phyloP scores from a whole-genome alignment of 2,888 invertebrate genomes.

The Ctenicera cuprea region DNA sequence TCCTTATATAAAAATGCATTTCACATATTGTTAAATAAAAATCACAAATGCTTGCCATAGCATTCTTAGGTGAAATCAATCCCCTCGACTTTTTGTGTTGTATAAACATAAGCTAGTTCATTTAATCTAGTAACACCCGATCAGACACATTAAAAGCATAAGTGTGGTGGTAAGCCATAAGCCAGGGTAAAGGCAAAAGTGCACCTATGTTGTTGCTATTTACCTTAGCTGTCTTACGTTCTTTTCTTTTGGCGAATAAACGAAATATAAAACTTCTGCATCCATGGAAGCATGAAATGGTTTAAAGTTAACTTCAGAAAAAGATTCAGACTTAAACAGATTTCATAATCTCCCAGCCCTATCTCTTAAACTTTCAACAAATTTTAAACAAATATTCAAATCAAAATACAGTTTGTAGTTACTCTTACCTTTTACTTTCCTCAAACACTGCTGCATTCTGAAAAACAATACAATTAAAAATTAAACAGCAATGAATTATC shows the following conservation, averaged over 20 bases:
- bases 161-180: not conserved
- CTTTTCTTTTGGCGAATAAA: constrained; percentile 67
- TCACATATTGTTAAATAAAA: too few relatives aligned
- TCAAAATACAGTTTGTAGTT: not conserved
- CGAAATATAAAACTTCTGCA: constrained; percentile 67
- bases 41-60: too few relatives aligned
- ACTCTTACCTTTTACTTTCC: constrained; percentile 52
- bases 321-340: not conserved
- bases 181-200: constrained; percentile 18
- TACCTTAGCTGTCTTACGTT: constrained; percentile 66
- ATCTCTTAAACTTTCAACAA: not conserved
- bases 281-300: constrained; percentile 62
- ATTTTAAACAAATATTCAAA: not conserved
- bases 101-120: too few relatives aligned
- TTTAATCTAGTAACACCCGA: too few relatives aligned
- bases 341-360: not conserved
- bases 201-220: constrained; percentile 24
- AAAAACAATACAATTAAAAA: constrained; percentile 33
- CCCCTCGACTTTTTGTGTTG: too few relatives aligned
- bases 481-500: not conserved
- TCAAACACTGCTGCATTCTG: constrained; percentile 43
- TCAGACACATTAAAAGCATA: too few relatives aligned
- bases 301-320: constrained; percentile 11
- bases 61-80: too few relatives aligned
- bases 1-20: too few relatives aligned